Evolutionary conservation across 2,113 vertebrate genomes (phyloP).

Genomic region (Polyodon spathula): DNA sequence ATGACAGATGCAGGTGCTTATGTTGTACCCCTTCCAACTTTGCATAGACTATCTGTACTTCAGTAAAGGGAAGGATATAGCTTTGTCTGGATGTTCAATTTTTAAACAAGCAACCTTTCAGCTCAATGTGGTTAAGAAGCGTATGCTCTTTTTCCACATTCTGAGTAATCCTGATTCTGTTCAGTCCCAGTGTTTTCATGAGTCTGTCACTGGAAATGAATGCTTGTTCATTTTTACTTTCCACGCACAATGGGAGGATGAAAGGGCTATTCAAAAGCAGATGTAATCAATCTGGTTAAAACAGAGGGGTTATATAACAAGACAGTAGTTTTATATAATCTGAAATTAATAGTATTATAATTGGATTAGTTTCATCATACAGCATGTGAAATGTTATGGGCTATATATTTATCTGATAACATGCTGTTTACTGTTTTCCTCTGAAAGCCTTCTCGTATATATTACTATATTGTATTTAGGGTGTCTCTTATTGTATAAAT

Average conservation of each 20-base stretch:
- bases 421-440: too few relatives aligned
- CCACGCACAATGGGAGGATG: background rate
- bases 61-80: background rate
- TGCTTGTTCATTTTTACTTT: constrained; percentile 8
- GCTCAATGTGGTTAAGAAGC: background rate
- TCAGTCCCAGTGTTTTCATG: constrained; percentile 24
- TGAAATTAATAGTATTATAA: too few relatives aligned
- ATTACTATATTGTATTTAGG: too few relatives aligned
- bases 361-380: too few relatives aligned
- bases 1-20: constrained; percentile 7
- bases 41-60: background rate
- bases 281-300: too few relatives aligned
- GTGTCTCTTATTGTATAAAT: too few relatives aligned
- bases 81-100: background rate
- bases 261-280: constrained; percentile 7
- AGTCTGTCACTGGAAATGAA: constrained; percentile 15
- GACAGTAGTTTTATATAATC: too few relatives aligned
- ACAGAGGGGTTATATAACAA: too few relatives aligned
- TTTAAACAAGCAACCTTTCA: background rate
- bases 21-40: background rate
- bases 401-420: too few relatives aligned
- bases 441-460: too few relatives aligned
- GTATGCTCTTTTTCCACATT: background rate
- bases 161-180: constrained; percentile 10
- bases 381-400: too few relatives aligned